A percentile compares a stretch with the other conserved stretches of the same genome.
Conservation (phyloP, 1,140 invertebrate genomes). For the Portunus trituberculatus region DNA sequence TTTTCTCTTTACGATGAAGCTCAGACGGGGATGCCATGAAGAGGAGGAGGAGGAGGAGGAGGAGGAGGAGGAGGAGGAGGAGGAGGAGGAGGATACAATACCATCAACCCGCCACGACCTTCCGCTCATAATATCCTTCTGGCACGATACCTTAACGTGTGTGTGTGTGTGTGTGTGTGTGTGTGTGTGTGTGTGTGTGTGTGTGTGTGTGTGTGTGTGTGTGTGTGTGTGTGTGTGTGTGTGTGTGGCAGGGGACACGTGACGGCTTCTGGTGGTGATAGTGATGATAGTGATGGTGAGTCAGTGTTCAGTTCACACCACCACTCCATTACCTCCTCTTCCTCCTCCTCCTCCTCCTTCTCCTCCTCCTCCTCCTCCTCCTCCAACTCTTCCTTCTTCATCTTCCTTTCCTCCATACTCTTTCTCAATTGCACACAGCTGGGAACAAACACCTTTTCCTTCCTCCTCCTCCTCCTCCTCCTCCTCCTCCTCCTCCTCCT, state of each 20-base stretch:
- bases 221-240: no score
- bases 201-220: no score
- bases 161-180: no score
- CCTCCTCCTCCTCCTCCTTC: background rate
- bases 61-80: slow-evolving; percentile 1
- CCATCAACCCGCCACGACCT: background rate
- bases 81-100: no score
- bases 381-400: background rate
- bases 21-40: background rate
- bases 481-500: background rate
- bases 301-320: no score
- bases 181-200: no score
- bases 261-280: no score
- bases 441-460: background rate
- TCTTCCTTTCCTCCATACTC: background rate
- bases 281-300: no score
- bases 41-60: background rate
- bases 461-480: background rate
- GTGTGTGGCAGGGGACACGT: no score
- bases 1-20: background rate
- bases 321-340: background rate
- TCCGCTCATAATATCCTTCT: background rate
- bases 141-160: background rate
- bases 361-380: background rate
- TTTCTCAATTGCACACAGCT: no score